phyloP scores from a whole-genome alignment of 2,797 vertebrate genomes.

The Scleropages formosus region DNA sequence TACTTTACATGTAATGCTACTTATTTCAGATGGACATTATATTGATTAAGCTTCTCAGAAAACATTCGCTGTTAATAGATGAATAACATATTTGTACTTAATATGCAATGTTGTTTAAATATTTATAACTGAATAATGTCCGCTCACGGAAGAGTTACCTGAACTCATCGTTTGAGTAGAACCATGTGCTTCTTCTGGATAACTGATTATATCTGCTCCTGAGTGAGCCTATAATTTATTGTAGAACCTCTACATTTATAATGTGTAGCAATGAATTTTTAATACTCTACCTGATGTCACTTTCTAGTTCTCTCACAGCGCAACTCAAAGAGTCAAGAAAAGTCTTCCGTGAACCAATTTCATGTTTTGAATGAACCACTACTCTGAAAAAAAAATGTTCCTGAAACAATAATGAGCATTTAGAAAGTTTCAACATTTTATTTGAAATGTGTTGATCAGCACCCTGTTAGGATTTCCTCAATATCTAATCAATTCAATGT shows the following conservation, averaged over 20 bases:
- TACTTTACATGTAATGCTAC: too few species aligned
- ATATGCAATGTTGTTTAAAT: constrained; percentile 3
- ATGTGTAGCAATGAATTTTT: background rate
- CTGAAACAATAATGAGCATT: background rate
- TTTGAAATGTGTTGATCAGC: background rate
- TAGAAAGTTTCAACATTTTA: too few species aligned
- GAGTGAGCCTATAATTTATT: background rate
- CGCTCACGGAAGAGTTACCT: too few species aligned
- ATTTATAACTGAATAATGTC: background rate
- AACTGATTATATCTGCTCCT: background rate
- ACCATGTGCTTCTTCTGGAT: constrained; percentile 6
- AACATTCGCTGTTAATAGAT: too few species aligned
- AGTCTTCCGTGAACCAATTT: background rate
- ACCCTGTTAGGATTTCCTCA: background rate
- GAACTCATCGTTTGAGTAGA: background rate
- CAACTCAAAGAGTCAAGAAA: background rate
- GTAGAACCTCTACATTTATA: background rate
- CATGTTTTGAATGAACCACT: background rate
- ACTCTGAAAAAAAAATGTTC: background rate
- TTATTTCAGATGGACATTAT: too few species aligned
- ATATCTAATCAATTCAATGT: background rate
- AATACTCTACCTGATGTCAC: background rate
- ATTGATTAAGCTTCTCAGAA: too few species aligned
- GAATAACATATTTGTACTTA: background rate
- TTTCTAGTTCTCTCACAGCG: background rate